These are phyloP conservation scores for Diogma glabrata DNA, from an alignment of 2,888 invertebrate species.

Conservation along the genomic window DNA sequence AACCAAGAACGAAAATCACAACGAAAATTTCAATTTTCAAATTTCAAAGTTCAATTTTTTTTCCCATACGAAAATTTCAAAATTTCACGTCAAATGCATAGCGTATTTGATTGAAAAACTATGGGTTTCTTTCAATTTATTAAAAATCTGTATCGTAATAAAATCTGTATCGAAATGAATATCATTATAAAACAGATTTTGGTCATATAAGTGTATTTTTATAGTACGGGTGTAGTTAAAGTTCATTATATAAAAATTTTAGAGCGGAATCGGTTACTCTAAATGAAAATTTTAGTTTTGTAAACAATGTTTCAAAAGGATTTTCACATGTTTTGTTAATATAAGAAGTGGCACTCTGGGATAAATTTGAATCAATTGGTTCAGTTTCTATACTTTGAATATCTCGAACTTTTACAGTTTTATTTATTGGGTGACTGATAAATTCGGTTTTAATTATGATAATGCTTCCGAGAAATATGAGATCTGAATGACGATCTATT, in stretches of 20 bases:
- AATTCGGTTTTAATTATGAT: slow-evolving; percentile 6
- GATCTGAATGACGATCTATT: slow-evolving; percentile 7
- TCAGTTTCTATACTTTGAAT: not conserved
- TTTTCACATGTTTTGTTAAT: not conserved
- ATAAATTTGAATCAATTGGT: not conserved
- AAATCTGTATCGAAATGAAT: too few relatives aligned
- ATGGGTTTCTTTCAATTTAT: too few relatives aligned
- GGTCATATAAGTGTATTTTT: too few relatives aligned
- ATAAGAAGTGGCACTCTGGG: not conserved
- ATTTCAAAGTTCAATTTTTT: too few relatives aligned
- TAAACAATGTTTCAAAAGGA: slow-evolving; percentile 4
- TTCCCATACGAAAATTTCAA: too few relatives aligned
- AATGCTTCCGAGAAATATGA: slow-evolving; percentile 10
- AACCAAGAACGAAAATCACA: too few relatives aligned
- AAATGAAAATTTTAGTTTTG: not conserved
- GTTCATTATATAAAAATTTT: slow-evolving; percentile 1
- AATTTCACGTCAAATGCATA: too few relatives aligned
- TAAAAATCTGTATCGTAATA: too few relatives aligned
- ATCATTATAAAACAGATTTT: too few relatives aligned
- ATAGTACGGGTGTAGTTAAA: too few relatives aligned
- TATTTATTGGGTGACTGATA: not conserved
- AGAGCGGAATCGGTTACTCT: not conserved
- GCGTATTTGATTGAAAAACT: too few relatives aligned
- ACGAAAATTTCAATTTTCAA: too few relatives aligned
- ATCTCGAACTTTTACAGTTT: not conserved